phyloP scores from a whole-genome alignment of 2,888 invertebrate genomes.

The Alloplasta piceator region DNA sequence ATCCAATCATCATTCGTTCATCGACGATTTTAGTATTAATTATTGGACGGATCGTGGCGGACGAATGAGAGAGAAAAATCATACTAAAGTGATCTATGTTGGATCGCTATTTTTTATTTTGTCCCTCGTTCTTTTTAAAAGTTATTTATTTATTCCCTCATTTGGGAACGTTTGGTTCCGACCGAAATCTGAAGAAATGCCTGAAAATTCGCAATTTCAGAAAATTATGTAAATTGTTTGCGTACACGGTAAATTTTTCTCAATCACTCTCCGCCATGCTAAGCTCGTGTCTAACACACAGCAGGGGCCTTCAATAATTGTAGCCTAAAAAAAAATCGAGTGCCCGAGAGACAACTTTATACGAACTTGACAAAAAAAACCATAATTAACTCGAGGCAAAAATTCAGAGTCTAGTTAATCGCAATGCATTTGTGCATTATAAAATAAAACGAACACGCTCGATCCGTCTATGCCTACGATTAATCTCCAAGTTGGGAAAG shows the following conservation, averaged over 20 bases:
- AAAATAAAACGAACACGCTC: too few species aligned
- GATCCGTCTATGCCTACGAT: too few species aligned
- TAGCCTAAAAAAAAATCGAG: too few species aligned
- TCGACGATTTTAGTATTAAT: conserved; percentile 39
- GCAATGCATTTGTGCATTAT: too few species aligned
- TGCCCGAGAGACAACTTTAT: too few species aligned
- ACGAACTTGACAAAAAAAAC: too few species aligned
- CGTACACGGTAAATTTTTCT: conserved; percentile 25
- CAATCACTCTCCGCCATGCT: conserved; percentile 24
- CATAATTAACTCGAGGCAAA: too few species aligned
- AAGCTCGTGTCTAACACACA: conserved; percentile 39
- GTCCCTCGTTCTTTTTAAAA: conserved; percentile 41
- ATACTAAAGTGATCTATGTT: conserved; percentile 8
- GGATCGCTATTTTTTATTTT: conserved; percentile 10
- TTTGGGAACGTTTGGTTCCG: conserved; percentile 55
- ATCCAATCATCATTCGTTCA: too few species aligned
- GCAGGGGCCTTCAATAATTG: conserved; percentile 8
- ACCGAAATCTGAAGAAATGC: too few species aligned
- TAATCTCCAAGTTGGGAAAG: too few species aligned
- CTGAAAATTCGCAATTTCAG: too few species aligned
- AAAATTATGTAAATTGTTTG: not conserved
- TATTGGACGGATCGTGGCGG: conserved; percentile 18
- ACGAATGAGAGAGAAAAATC: not conserved
- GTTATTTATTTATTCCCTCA: conserved; percentile 61
- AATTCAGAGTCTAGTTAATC: too few species aligned